phyloP scores from a whole-genome alignment of 2,797 vertebrate species.

The Anguilla marmorata region DNA sequence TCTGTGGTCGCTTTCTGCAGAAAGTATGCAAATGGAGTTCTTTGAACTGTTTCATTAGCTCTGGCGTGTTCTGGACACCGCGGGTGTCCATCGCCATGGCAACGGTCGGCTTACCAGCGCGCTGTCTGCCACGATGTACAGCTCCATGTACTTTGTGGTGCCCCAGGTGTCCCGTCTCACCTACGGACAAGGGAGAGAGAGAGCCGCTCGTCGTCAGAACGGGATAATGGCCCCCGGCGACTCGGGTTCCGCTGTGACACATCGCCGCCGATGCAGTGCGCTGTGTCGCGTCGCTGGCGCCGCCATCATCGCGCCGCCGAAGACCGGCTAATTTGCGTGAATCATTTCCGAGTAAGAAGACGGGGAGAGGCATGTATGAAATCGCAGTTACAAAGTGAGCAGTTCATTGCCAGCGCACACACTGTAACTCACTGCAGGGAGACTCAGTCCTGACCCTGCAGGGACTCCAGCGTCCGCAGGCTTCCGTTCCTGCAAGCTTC shows the following conservation, averaged over 20 bases:
- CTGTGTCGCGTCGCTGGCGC: not conserved
- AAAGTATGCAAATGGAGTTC: not conserved
- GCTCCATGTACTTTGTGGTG: conserved; percentile 88
- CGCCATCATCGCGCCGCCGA: not conserved
- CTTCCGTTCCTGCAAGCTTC: not conserved
- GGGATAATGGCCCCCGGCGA: not conserved
- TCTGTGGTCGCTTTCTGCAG: not conserved
- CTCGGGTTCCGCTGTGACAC: not conserved
- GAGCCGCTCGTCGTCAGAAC: not conserved
- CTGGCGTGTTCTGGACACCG: not conserved
- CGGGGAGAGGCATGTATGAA: not conserved
- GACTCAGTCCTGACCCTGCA: not conserved
- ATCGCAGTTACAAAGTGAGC: not conserved
- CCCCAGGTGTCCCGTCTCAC: conserved; percentile 75
- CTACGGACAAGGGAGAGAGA: conserved; percentile 58
- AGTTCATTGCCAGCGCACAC: not conserved
- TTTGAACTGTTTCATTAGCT: conserved; percentile 5
- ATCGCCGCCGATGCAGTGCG: not conserved
- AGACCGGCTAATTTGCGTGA: not conserved
- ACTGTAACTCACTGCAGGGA: not conserved
- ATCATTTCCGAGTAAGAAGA: not conserved
- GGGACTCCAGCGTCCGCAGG: not conserved
- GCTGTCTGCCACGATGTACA: conserved; percentile 91
- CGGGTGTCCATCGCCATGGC: not conserved
- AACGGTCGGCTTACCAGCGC: conserved; percentile 77